phyloP scores from a whole-genome alignment of 2,113 vertebrate genomes.

The Hemichromis elongatus region DNA sequence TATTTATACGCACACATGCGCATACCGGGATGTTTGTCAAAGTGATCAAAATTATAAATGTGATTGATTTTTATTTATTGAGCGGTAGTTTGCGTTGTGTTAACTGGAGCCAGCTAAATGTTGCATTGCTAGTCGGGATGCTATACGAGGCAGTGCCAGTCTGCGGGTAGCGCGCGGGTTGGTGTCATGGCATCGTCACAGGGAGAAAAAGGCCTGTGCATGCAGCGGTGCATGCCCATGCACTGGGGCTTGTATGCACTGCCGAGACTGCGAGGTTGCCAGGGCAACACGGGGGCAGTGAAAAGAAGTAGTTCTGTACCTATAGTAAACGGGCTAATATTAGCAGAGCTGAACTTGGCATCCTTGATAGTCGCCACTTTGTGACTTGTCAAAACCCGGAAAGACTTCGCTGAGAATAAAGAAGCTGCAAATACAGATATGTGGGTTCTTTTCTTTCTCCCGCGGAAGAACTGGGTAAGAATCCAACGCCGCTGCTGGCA shows the following conservation, averaged over 20 bases:
- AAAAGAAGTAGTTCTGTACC: not conserved
- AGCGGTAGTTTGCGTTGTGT: not conserved
- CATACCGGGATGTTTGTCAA: not conserved
- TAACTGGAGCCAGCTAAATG: not conserved
- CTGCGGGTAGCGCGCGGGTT: not conserved
- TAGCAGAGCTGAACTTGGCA: not conserved
- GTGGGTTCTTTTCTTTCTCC: not conserved
- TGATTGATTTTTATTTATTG: not conserved
- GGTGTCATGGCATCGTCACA: not conserved
- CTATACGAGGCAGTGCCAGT: not conserved
- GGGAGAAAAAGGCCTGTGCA: constrained; percentile 12
- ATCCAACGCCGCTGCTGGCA: not conserved
- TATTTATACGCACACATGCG: not conserved
- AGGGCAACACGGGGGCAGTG: not conserved
- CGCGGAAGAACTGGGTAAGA: not conserved
- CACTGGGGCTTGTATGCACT: constrained; percentile 29
- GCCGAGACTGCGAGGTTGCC: constrained; percentile 17
- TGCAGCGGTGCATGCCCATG: constrained; percentile 54
- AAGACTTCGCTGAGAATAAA: not conserved
- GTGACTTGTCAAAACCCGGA: constrained; percentile 22
- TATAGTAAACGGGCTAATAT: not conserved
- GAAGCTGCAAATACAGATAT: not conserved
- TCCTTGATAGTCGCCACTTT: not conserved
- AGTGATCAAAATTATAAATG: not conserved
- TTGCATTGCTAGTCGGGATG: not conserved